phyloP scores from a whole-genome alignment of 2,113 vertebrate genomes.

The Cryptomyrus ogoouensis region DNA sequence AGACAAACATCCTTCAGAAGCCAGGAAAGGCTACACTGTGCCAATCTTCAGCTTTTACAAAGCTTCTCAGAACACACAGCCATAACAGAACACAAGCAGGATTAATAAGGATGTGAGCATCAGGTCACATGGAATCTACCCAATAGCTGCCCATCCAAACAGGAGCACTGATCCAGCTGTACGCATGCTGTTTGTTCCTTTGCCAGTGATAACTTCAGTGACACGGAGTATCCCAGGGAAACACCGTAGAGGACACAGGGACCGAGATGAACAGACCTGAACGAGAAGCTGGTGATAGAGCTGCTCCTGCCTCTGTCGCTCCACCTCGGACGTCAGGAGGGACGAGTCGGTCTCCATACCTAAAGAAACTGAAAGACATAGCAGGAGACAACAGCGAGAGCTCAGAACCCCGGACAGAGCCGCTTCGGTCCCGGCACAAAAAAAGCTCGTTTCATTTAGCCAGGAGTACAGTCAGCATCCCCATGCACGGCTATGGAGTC shows the following conservation, averaged over 20 bases:
- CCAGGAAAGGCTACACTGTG: neutral
- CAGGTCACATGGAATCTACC: neutral
- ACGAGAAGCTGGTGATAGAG: conserved; percentile 58
- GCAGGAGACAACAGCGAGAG: neutral
- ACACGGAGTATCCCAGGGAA: neutral
- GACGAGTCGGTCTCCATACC: conserved; percentile 53
- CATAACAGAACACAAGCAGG: neutral
- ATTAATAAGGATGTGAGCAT: neutral
- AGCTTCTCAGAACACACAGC: neutral
- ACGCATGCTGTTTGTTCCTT: neutral
- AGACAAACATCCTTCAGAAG: neutral
- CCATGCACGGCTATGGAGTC: neutral
- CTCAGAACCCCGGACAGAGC: neutral
- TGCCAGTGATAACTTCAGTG: neutral
- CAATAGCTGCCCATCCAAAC: neutral
- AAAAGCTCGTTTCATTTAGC: neutral
- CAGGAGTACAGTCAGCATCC: neutral
- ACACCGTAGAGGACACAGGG: neutral
- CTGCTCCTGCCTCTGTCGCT: conserved; percentile 53
- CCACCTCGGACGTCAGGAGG: conserved; percentile 55
- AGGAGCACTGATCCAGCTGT: neutral
- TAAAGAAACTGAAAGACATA: neutral
- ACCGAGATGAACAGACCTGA: conserved; percentile 42
- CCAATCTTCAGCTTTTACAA: neutral
- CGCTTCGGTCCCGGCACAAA: neutral